Base-by-base conservation (phyloP, 2,797 vertebrate genomes). In the Thunnus albacares region DNA sequence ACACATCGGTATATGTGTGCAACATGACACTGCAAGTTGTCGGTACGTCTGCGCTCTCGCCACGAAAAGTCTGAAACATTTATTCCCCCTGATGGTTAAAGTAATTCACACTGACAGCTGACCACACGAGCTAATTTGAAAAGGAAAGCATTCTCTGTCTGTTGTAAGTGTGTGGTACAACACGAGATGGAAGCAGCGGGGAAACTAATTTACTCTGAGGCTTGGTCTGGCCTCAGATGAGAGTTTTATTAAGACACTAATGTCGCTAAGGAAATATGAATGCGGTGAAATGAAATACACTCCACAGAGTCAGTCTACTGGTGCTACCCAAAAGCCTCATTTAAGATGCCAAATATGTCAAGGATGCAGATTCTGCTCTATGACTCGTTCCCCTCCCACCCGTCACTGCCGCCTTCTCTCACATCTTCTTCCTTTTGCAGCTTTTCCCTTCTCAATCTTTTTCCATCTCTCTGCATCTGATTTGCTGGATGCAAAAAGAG, bases 271-370 rank as follows among this genome's bases (percentile, higher is more conserved):
- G 79, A 89, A 91, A 90, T 84, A 83, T 66, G 60, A 82, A 64
- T 75, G 77, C 22, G 26, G 68, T 68, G 56, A 61, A n/a, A 58
- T 33, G 72, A 81, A 83, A 81, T 66, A 62, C 35, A 77, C 33
- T 72, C 66, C 74, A 62, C 20, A 66, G 24, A 71, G 41, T 65
- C 55, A 24, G 43, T 81, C 20, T 67, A 28, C 55, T 56, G 71
- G 73, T 65, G 73, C 60, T 59, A 64, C 75, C 11, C 22, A 71
- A 81, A 24, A 80, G 59, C 68, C 71, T 81, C 52, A 75, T 86
- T 89, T 87, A 63, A 77, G 78, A 79, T 81, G 82, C 76, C 77
- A 88, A 84, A 88, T 81, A 84, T 70, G 83, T 84, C 80, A 74
- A 13, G 45, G 60, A 69, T 71, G 68, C 77, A 75, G 81, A 79